Percentiles rank a stretch among this genome's conserved stretches.
These are phyloP conservation scores for Hemiscyllium ocellatum DNA, from an alignment of 2,113 vertebrate genomes.

Conservation along the genomic window DNA sequence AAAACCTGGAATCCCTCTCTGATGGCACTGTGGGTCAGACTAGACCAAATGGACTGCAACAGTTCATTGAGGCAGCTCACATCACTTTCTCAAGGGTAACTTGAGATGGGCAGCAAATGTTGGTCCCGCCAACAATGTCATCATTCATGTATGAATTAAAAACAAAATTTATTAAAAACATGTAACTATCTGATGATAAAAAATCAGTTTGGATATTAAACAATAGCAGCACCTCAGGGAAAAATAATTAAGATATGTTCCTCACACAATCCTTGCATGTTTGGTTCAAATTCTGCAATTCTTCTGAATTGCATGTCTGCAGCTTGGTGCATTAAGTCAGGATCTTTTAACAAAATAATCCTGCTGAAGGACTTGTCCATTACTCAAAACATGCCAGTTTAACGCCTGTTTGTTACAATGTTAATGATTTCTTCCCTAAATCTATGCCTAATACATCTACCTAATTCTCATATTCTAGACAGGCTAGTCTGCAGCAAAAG, in stretches of 20 bases:
- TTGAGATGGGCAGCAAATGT: no score
- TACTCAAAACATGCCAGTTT: constrained; percentile 22
- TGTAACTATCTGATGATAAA: background rate
- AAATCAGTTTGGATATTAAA: background rate
- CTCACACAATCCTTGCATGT: background rate
- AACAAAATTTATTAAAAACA: background rate
- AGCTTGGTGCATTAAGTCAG: constrained; percentile 24
- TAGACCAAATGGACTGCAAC: no score
- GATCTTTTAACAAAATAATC: background rate
- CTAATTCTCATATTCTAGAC: constrained; percentile 25
- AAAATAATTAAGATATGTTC: background rate
- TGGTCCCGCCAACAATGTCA: no score
- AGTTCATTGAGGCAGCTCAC: no score
- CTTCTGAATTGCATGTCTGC: background rate
- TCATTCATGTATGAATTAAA: background rate
- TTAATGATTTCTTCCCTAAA: constrained; percentile 31
- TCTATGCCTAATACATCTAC: constrained; percentile 31
- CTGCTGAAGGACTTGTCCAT: background rate
- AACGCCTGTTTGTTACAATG: constrained; percentile 20
- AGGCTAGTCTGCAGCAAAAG: constrained; percentile 1
- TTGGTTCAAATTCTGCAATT: constrained; percentile 1
- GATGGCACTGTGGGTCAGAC: no score
- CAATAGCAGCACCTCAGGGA: background rate
- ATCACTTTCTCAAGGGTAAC: no score
- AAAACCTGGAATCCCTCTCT: no score